phyloP scores from a whole-genome alignment of 2,113 vertebrate species.

The Mormoops blainvillei region DNA sequence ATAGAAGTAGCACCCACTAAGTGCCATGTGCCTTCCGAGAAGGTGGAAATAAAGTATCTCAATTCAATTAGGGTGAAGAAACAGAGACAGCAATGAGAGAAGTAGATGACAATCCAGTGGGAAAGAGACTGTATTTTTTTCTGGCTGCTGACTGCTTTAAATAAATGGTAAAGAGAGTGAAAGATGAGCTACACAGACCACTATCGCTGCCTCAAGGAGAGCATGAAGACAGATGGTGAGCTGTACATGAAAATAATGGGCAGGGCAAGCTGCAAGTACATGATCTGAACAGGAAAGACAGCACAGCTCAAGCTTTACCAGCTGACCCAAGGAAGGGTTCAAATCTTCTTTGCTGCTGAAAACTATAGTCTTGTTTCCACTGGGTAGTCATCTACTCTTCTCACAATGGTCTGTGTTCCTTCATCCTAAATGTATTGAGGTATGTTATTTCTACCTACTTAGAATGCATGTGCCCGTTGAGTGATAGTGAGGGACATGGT shows the following conservation, averaged over 20 bases:
- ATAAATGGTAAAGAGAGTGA: not conserved
- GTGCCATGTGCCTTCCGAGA: not conserved
- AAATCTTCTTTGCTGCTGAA: not conserved
- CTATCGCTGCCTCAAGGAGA: not conserved
- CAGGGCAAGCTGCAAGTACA: not conserved
- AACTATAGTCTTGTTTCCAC: not conserved
- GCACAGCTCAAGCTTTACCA: not conserved
- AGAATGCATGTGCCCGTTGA: not conserved
- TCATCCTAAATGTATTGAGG: not conserved
- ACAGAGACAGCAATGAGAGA: not conserved
- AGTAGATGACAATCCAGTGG: not conserved
- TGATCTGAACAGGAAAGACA: not conserved
- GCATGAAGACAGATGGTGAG: not conserved
- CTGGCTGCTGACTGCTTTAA: not conserved
- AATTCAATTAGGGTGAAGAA: not conserved
- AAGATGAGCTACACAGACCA: not conserved
- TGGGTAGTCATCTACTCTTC: not conserved
- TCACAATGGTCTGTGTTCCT: not conserved
- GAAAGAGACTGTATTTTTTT: not conserved
- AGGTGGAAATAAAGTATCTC: not conserved
- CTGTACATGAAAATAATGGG: not conserved
- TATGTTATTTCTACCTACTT: not conserved
- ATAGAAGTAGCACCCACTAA: not conserved
- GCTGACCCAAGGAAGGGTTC: not conserved
- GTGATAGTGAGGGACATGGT: not conserved